These are phyloP conservation scores for Microcebus griseorufus DNA, from an alignment of 2,113 vertebrate species.

Conservation along the genomic window DNA sequence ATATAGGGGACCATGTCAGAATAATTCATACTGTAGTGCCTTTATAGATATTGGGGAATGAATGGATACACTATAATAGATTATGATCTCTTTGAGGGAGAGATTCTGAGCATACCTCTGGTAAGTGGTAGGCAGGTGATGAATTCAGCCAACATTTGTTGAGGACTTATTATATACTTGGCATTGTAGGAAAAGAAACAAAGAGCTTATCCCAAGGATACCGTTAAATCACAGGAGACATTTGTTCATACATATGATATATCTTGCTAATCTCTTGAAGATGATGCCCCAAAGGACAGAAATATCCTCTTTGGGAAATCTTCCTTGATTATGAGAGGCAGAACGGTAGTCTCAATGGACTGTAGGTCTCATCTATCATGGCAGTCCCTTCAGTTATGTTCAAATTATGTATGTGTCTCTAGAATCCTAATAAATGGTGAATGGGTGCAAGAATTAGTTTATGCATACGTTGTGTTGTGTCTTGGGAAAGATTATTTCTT, in stretches of 20 bases:
- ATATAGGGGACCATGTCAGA: not conserved
- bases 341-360: not conserved
- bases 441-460: not conserved
- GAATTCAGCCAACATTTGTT: not conserved
- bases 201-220: not conserved
- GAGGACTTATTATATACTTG: constrained; percentile 22
- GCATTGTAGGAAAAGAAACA: constrained; percentile 2
- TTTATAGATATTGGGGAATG: not conserved
- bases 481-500: constrained; percentile 4
- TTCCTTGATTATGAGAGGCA: not conserved
- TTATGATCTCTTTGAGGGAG: not conserved
- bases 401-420: not conserved
- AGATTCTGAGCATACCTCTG: not conserved
- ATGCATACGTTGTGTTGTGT: not conserved
- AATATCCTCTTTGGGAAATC: not conserved
- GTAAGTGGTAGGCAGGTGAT: not conserved
- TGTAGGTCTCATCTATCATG: not conserved
- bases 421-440: not conserved
- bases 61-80: not conserved
- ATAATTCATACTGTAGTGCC: not conserved
- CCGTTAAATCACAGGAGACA: not conserved
- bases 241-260: not conserved
- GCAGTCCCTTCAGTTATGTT: not conserved
- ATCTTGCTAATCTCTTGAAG: constrained; percentile 28
- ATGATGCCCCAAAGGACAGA: not conserved